Percentiles rank a stretch among this genome's conserved stretches.
phyloP scores from a whole-genome alignment of 2,113 vertebrate species.

The Leucopternis melanops region DNA sequence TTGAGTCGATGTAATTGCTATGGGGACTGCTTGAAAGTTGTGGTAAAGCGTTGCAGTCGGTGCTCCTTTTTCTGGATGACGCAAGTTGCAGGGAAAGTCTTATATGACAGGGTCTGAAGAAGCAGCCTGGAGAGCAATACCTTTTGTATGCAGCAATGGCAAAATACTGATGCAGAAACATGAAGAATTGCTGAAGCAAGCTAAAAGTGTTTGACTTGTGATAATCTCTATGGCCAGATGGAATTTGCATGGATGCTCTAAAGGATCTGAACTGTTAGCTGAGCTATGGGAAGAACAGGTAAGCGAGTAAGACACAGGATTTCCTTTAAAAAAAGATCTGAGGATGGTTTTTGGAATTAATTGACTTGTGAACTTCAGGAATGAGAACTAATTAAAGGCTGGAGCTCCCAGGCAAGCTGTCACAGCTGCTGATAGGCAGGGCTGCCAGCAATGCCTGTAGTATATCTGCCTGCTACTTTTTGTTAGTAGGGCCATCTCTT shows the following conservation, averaged over 20 bases:
- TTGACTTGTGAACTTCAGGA: conserved; percentile 45
- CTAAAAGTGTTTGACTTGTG: background rate
- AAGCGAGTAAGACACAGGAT: background rate
- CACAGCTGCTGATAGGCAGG: conserved; percentile 5
- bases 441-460: conserved; percentile 11
- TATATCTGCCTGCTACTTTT: background rate
- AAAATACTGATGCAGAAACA: conserved; percentile 2
- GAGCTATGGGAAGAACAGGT: background rate
- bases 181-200: conserved; percentile 22
- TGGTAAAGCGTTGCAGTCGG: background rate
- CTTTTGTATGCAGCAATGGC: background rate
- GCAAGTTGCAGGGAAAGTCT: background rate
- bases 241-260: conserved; percentile 7
- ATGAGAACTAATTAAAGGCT: conserved; percentile 44
- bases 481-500: background rate
- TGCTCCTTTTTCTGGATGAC: background rate
- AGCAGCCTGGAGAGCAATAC: background rate
- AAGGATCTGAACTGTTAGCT: background rate
- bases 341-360: conserved; percentile 22
- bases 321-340: conserved; percentile 8
- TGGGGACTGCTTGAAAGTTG: background rate
- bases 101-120: background rate
- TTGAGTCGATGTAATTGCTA: background rate
- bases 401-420: conserved; percentile 25
- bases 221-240: background rate